Base-by-base conservation (phyloP, 2,113 vertebrate genomes). In the Ptilonorhynchus violaceus region DNA sequence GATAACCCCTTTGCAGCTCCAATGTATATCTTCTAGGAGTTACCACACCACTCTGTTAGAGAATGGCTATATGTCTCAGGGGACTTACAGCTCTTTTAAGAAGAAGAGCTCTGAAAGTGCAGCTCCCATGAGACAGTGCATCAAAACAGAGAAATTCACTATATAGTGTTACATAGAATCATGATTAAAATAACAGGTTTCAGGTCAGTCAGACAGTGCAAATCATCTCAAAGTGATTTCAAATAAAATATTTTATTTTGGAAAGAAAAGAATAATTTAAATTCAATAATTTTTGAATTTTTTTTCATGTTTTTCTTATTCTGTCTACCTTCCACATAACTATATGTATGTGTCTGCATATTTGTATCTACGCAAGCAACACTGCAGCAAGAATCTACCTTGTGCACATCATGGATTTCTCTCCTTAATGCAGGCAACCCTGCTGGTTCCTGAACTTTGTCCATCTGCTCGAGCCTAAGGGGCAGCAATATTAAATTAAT, bases 401-500 rank as follows among this genome's bases (percentile, higher is more conserved):
- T n/a, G 20, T n/a, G 44, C 67, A 46, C 49, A 41, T 58, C 55
- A 23, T 1, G 5, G 13, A 63, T 66, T 93, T 92, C 30, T 80
- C 27, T n/a, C 66, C 66, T 77, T 64, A 63, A 67, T n/a, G 31
- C 63, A 70, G 49, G n/a, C 31, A 94, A 15, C 19, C n/a, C 27
- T 39, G 44, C 37, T 88, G 59, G 60, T 63, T 93, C 56, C 75
- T 80, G 83, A 95, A 75, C 83, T 94, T 89, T 4, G 33, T 31
- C 75, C 80, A 76, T 77, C 76, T 95, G 85, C 68, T 92, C 0
- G 0, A 84, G 88, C 82, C 88, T 93, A 72, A 78, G 79, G 83
- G 64, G 56, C 68, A 94, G 49, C 20, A 63, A 64, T 88, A 92
- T 75, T 72, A 91, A 86, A 93, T 94, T 93, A 89, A 81, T 41